Evolutionary conservation across 64 coral and sea anemone species (phyloP), one percentile per base, ranked within the genome.

Genomic region (Trachythela sp.): DNA sequence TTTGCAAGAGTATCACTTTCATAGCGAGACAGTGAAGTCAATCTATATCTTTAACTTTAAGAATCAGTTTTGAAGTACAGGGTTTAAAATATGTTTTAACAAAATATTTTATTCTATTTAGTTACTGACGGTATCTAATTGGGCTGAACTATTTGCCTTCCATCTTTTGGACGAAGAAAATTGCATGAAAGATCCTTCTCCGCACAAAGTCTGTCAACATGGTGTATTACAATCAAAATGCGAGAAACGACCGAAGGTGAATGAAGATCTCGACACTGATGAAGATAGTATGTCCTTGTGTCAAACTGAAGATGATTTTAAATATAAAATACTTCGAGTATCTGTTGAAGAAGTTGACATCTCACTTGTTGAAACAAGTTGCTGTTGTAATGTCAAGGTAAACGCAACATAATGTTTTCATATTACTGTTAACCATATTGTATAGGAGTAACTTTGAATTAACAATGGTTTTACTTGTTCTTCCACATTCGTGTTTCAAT

Each of bases 301-400:
- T 83, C 84, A 92, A 13, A 94, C 96, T 10, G 96, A 99, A 84
- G 91, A 92, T 80, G 93, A 99, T 76, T 83, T 99, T 18, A 99
- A 99, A 83, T 99, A 99, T 70, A 89, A 85, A 37, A 91, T 99
- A 89, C 92, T 91, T 39, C 84, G 96, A n/a, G 84, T 99, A 36
- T 99, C 96, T 31, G 24, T 99, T 0, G 96, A 95, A 59, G 89
- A 91, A 39, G 60, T 99, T 14, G 86, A 94, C 91, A 85, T 99
- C 70, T 99, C 89, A 32, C 43, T 99, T 26, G 96, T 99, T 27
- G 96, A 99, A 77, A 87, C 93, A 14, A 94, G 93, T 2, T 92
- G 91, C 54, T 94, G 93, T 43, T 99, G 96, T 77, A 99, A 93
- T 85, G 26, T 99, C 13, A 85, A 99, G 89, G 96, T 99, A 91